phyloP scores from a whole-genome alignment of 2,888 invertebrate genomes.

The Cancer borealis region DNA sequence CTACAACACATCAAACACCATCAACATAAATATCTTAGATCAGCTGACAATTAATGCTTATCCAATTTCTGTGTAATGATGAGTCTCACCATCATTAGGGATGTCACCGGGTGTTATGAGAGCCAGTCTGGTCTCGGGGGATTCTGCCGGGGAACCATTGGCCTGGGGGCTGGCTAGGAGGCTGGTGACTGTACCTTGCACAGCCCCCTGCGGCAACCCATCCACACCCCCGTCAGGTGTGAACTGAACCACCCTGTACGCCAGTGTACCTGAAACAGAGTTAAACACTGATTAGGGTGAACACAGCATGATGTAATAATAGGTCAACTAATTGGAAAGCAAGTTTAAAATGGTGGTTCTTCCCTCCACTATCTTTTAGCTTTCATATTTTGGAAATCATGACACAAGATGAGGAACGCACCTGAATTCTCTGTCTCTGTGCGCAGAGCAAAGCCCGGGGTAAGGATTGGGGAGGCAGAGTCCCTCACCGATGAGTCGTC shows the following conservation, averaged over 20 bases:
- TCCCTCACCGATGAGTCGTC: slow-evolving; percentile 58
- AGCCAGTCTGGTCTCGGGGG: slow-evolving; percentile 67
- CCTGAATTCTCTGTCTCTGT: slow-evolving; percentile 62
- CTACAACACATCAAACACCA: too few species aligned
- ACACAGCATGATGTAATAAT: neutral
- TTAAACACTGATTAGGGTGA: neutral
- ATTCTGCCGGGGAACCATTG: slow-evolving; percentile 67
- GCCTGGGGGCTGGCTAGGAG: slow-evolving; percentile 56
- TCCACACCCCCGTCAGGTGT: slow-evolving; percentile 66
- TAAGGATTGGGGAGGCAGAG: slow-evolving; percentile 59
- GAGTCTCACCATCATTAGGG: slow-evolving; percentile 55
- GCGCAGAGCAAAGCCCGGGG: slow-evolving; percentile 64
- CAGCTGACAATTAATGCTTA: too few species aligned
- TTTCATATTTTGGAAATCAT: neutral
- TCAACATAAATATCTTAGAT: too few species aligned
- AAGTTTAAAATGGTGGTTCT: too few species aligned
- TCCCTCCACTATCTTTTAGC: neutral
- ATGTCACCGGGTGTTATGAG: slow-evolving; percentile 64
- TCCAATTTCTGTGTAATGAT: too few species aligned
- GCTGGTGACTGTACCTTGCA: slow-evolving; percentile 60
- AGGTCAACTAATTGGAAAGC: neutral
- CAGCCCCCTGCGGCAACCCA: slow-evolving; percentile 57
- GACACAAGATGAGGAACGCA: neutral
- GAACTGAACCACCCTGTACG: slow-evolving; percentile 71
- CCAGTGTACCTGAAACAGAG: slow-evolving; percentile 62